A percentile compares a stretch with the other conserved stretches of the same genome.
Evolutionary conservation across 2,797 vertebrate genomes (phyloP).

Genomic region (Fistularia commersonii): DNA sequence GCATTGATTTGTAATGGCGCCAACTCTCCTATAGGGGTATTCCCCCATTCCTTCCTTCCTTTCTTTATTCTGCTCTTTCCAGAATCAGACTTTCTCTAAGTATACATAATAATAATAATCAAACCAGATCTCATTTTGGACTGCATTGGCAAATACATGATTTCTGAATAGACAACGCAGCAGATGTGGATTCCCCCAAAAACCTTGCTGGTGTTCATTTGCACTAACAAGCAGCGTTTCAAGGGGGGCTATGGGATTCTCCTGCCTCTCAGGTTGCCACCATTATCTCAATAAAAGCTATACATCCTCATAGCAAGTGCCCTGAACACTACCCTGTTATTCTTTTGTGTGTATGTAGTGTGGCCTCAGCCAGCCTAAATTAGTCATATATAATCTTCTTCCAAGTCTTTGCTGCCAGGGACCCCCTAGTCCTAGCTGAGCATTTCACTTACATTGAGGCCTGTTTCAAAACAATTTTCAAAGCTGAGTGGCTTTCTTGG

Average conservation of each 20-base stretch:
- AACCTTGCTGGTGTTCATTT: conserved; percentile 46
- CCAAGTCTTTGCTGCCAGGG: not conserved
- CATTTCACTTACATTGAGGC: not conserved
- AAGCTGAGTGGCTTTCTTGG: no score
- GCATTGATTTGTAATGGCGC: conserved; percentile 55
- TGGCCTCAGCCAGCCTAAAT: no score
- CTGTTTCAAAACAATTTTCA: no score
- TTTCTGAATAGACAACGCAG: conserved; percentile 57
- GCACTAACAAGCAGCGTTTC: conserved; percentile 52
- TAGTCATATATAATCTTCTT: not conserved
- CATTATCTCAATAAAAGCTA: conserved; percentile 9
- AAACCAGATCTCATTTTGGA: conserved; percentile 33
- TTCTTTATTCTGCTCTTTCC: no score
- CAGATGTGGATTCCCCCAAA: conserved; percentile 58
- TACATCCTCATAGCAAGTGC: conserved; percentile 12
- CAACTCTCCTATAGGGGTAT: conserved; percentile 22
- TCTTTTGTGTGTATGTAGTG: no score
- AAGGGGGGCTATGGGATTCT: conserved; percentile 21
- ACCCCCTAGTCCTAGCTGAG: conserved; percentile 4
- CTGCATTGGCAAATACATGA: not conserved
- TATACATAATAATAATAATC: conserved; percentile 2
- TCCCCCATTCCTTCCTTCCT: conserved; percentile 24
- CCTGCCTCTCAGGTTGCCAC: no score
- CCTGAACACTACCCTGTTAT: no score
- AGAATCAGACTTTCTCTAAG: no score